A percentile compares a stretch with the other conserved stretches of the same genome.
These are phyloP conservation scores for Sterrhoptilus dennistouni DNA, from an alignment of 2,113 vertebrate species.

Conservation along the genomic window DNA sequence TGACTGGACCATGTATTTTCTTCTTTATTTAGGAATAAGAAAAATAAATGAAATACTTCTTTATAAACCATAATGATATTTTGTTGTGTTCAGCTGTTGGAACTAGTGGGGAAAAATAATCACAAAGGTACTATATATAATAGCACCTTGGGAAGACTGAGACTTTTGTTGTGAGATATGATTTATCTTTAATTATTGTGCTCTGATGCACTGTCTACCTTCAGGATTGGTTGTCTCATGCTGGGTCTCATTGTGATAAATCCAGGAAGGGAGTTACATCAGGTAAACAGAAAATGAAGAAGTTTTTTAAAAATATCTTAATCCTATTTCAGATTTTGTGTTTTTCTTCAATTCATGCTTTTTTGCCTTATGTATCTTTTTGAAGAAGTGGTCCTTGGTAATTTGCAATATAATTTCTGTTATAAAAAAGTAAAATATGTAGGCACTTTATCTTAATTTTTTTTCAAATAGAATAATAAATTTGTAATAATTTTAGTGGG, in stretches of 20 bases:
- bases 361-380: background rate
- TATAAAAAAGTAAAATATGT: background rate
- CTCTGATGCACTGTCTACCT: background rate
- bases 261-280: background rate
- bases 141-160: background rate
- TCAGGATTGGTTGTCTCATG: background rate
- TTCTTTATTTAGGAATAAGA: background rate
- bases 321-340: background rate
- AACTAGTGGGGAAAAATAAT: background rate
- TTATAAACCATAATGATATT: background rate
- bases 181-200: background rate
- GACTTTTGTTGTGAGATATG: background rate
- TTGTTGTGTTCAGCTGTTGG: background rate
- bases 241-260: background rate
- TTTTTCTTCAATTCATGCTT: background rate
- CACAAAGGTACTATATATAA: background rate
- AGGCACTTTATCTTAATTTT: background rate
- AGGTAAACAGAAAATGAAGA: background rate
- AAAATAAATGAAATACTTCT: background rate
- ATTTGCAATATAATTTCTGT: background rate
- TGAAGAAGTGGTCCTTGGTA: background rate
- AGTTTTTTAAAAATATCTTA: background rate
- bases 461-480: background rate
- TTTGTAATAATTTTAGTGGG: background rate
- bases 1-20: accelerated